These are phyloP conservation scores for Dynastes maya DNA, from an alignment of 2,888 invertebrate species.

Conservation along the genomic window DNA sequence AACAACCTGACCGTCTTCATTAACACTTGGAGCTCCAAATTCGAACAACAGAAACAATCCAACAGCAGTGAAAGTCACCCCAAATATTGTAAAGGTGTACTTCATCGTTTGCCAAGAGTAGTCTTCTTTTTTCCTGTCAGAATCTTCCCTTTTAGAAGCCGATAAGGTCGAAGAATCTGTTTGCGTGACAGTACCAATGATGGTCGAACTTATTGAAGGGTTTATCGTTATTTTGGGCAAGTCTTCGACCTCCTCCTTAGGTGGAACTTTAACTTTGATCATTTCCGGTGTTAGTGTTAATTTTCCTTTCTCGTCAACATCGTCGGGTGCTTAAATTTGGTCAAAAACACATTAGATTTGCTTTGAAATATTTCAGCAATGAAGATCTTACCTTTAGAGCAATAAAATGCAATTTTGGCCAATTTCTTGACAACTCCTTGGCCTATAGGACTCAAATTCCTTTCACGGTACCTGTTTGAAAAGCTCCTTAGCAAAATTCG, in stretches of 20 bases:
- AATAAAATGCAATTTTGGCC: not conserved
- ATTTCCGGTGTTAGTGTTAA: too few relatives aligned
- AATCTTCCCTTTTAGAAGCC: constrained; percentile 15
- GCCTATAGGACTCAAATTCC: not conserved
- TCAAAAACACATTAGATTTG: not conserved
- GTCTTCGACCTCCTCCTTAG: not conserved
- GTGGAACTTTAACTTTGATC: too few relatives aligned
- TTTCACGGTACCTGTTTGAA: not conserved
- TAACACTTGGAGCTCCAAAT: constrained; percentile 83
- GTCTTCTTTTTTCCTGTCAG: constrained; percentile 48
- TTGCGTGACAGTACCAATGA: constrained; percentile 45
- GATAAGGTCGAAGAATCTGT: constrained; percentile 24
- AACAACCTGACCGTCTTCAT: constrained; percentile 81
- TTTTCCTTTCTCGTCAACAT: not conserved
- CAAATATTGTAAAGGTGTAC: constrained; percentile 71
- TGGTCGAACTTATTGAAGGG: constrained; percentile 25
- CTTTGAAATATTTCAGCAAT: not conserved
- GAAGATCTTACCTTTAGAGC: constrained; percentile 7
- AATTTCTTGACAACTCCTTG: not conserved
- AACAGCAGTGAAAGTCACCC: constrained; percentile 75
- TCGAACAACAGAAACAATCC: constrained; percentile 77
- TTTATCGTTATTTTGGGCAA: constrained; percentile 1
- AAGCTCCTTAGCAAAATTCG: not conserved
- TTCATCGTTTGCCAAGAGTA: constrained; percentile 67
- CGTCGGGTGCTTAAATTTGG: not conserved